Conservation (phyloP, 2,888 invertebrate genomes). For the Cephus runcator region DNA sequence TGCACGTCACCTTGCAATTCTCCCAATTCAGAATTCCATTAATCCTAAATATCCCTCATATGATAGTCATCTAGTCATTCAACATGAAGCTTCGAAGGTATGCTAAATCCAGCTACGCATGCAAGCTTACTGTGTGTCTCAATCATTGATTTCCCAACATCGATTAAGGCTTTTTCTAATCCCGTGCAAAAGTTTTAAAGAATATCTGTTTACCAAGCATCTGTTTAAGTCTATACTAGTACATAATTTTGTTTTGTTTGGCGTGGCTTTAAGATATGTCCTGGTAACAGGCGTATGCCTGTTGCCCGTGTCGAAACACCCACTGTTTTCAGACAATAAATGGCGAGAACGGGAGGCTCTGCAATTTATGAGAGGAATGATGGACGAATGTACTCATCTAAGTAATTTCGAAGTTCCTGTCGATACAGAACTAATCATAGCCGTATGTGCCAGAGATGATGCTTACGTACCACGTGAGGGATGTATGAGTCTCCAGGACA, state of each 20-base stretch:
- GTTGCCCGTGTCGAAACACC: constrained; percentile 55
- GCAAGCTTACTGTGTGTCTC: background rate
- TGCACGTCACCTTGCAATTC: background rate
- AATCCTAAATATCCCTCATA: background rate
- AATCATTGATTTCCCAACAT: constrained; percentile 9
- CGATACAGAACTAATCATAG: constrained; percentile 90
- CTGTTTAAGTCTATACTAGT: background rate
- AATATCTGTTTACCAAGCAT: background rate
- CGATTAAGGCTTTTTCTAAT: background rate
- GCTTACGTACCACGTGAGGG: constrained; percentile 91
- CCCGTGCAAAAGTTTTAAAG: background rate
- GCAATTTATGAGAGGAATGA: constrained; percentile 96
- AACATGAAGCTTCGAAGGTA: background rate
- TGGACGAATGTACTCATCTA: constrained; percentile 99
- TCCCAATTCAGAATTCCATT: background rate
- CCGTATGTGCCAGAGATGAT: constrained; percentile 89
- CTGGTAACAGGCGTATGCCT: constrained; percentile 52
- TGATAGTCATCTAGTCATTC: background rate
- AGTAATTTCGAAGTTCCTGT: constrained; percentile 89
- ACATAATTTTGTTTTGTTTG: background rate
- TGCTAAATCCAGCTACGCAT: background rate
- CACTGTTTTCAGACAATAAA: constrained; percentile 62
- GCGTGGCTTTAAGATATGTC: constrained; percentile 14
- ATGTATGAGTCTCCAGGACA: constrained; percentile 82
- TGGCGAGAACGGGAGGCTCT: constrained; percentile 83